These are phyloP conservation scores for Conus betulinus DNA, from an alignment of 1,140 invertebrate species.

Conservation along the genomic window DNA sequence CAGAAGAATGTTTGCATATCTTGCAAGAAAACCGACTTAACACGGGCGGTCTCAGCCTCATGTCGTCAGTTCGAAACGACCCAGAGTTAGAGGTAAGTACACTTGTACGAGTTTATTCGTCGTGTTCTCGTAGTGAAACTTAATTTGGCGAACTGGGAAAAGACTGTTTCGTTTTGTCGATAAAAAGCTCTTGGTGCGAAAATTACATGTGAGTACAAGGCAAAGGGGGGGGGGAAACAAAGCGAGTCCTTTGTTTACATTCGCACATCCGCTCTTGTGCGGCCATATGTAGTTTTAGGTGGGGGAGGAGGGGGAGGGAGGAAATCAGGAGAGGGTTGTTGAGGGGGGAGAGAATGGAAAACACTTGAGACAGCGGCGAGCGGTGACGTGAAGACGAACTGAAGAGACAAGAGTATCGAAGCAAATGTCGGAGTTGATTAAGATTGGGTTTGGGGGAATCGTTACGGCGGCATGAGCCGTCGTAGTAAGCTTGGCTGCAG, in stretches of 20 bases:
- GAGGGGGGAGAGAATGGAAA: neutral
- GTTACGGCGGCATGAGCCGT: no score
- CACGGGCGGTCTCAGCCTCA: conserved; percentile 27
- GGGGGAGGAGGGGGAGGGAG: neutral
- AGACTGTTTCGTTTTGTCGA: conserved; percentile 9
- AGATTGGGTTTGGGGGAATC: neutral
- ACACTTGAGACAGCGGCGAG: no score
- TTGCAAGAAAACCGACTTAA: conserved; percentile 36
- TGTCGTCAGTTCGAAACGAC: conserved; percentile 26
- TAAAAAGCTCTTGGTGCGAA: conserved; percentile 29
- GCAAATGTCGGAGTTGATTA: neutral
- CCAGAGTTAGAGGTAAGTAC: conserved; percentile 19
- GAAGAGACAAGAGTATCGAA: no score
- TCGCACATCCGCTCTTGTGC: conserved; percentile 33
- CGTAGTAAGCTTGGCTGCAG: no score
- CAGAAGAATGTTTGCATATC: conserved; percentile 43
- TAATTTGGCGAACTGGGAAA: neutral
- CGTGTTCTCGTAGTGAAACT: neutral
- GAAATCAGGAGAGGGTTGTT: neutral
- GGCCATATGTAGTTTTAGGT: conserved; percentile 9
- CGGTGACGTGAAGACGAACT: no score
- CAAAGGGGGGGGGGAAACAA: conserved; percentile 6
- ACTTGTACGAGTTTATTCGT: neutral
- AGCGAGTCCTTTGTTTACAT: conserved; percentile 41
- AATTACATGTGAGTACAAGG: conserved; percentile 31